Base-by-base conservation (phyloP, 2,113 vertebrate species). In the Erpornis zantholeuca region DNA sequence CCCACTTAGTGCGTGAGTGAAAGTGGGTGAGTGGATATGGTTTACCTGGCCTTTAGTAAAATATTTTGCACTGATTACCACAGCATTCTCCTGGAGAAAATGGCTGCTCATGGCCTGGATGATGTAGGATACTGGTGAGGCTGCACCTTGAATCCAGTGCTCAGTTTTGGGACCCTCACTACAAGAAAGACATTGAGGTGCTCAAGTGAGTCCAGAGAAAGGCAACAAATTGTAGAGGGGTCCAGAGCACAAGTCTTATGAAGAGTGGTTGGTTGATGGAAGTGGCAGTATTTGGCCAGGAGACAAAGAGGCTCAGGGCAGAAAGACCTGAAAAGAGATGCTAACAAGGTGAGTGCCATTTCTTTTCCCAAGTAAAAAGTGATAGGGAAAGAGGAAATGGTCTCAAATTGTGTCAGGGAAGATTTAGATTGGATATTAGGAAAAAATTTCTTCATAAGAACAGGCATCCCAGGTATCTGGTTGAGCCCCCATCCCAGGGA, bases 111-210 rank as follows among this genome's bases (percentile, higher is more conserved):
- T 15, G 6, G 8, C 35, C 72, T 22, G 4, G 38, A n/a, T 60
- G 6, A 1, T 68, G 9, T 17, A 49, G 9, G 5, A 8, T 25
- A 42, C 12, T 42, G 29, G 8, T 72, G 35, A 78, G 23, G 8
- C 4, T 1, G 1, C 7, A 6, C 5, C 17, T 53, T 29, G 7
- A 79, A 79, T 35, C 8, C 29, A 40, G 65, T 16, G 12, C 21
- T 56, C 23, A 42, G 0, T 36, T 83, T 77, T 1, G 0, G 19
- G 15, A 7, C 24, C 2, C 29, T 47, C 21, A n/a, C 10, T 29
- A 15, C 13, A n/a, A 33, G 19, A 38, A 70, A 50, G 20, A 31
- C 2, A 20, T 10, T 45, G 38, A 40, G 16, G 10, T 47, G 12
- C 10, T 65, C 7, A 36, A 31, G 6, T 7, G 6, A 33, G 53